These are phyloP conservation scores for Natrix natrix DNA, from an alignment of 2,797 vertebrate species.

Conservation along the genomic window DNA sequence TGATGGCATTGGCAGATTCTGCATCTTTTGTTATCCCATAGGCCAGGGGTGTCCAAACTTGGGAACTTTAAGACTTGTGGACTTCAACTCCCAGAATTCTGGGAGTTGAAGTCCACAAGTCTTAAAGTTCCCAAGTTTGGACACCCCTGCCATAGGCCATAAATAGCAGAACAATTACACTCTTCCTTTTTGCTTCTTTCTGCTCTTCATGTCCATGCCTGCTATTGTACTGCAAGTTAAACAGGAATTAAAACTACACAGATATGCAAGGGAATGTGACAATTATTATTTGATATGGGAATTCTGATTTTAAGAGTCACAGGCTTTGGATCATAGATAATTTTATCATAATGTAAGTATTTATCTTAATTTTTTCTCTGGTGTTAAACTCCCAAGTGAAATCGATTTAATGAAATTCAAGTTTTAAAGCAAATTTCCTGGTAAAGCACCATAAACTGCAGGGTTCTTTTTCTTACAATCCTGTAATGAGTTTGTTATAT, in stretches of 20 bases:
- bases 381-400: background rate
- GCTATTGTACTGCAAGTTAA: background rate
- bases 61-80: too few species aligned
- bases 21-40: background rate
- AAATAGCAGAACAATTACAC: background rate
- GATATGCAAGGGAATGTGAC: background rate
- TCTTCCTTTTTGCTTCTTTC: background rate
- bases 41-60: too few species aligned
- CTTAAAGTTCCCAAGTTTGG: too few species aligned
- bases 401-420: background rate
- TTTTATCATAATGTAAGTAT: background rate
- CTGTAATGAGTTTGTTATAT: background rate
- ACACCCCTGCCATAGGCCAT: background rate
- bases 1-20: background rate
- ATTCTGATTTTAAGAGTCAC: background rate
- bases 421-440: background rate
- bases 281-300: background rate
- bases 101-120: too few species aligned
- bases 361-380: background rate
- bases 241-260: background rate
- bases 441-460: background rate
- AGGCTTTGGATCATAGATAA: background rate
- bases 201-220: background rate
- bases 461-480: background rate
- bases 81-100: too few species aligned